phyloP scores from a whole-genome alignment of 2,888 invertebrate genomes.

The Ectemnius lituratus region DNA sequence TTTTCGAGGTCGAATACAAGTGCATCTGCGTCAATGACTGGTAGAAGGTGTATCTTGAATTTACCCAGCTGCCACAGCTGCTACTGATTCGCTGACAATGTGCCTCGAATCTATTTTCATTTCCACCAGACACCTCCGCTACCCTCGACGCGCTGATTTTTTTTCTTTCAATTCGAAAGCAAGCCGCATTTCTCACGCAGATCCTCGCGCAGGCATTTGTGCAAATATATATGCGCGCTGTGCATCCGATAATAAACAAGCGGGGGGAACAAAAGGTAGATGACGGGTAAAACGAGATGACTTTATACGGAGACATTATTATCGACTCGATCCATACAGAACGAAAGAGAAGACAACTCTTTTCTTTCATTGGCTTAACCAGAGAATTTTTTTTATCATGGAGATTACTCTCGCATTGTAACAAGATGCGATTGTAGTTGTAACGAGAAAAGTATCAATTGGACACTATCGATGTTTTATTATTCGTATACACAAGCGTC shows the following conservation, averaged over 20 bases:
- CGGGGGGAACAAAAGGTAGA: too few species aligned
- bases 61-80: slow-evolving; percentile 29
- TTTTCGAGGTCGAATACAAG: slow-evolving; percentile 8
- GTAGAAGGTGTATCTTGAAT: slow-evolving; percentile 17
- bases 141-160: slow-evolving; percentile 3
- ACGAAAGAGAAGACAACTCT: too few species aligned
- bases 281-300: neutral
- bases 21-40: slow-evolving; percentile 11
- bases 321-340: neutral
- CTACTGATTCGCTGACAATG: slow-evolving; percentile 16
- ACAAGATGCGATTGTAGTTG: too few species aligned
- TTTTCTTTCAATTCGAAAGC: neutral
- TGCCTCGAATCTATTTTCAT: neutral
- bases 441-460: too few species aligned
- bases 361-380: too few species aligned
- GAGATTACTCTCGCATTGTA: too few species aligned
- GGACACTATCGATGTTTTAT: too few species aligned
- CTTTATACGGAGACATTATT: slow-evolving; percentile 4
- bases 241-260: slow-evolving; percentile 1
- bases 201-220: slow-evolving; percentile 4
- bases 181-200: neutral
- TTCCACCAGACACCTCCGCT: neutral
- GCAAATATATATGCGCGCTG: slow-evolving; percentile 1
- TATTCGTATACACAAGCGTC: too few species aligned
- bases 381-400: too few species aligned